A percentile compares a stretch with the other conserved stretches of the same genome.
Conservation (phyloP, 2,797 vertebrate genomes). For the Microctenopoma steveboyesi region DNA sequence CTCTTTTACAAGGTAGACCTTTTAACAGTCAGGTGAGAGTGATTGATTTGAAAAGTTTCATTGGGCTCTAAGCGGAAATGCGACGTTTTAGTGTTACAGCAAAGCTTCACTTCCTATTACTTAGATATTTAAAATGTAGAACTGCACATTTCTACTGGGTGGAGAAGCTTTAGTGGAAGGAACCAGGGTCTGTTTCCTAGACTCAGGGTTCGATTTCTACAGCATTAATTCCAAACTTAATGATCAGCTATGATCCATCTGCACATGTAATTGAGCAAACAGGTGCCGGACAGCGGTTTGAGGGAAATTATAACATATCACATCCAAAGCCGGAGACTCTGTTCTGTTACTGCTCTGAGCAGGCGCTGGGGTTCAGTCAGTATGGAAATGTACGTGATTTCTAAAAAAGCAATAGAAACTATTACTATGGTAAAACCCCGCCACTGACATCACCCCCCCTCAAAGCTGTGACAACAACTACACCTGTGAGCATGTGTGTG, state of each 20-base stretch:
- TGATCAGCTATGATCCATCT: not conserved
- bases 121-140: not conserved
- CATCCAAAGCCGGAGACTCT: conserved; percentile 4
- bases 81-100: not conserved
- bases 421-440: not conserved
- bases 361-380: not conserved
- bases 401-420: conserved; percentile 4
- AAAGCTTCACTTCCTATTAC: not conserved
- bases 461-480: conserved; percentile 7
- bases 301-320: conserved; percentile 7
- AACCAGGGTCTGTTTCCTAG: not conserved
- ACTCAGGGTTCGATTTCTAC: not conserved
- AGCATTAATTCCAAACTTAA: not conserved
- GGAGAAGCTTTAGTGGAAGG: not conserved
- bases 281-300: not conserved
- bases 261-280: not conserved
- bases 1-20: conserved; percentile 29
- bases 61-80: not conserved
- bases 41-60: conserved; percentile 16
- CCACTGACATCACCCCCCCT: conserved; percentile 25
- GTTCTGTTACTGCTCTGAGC: not conserved
- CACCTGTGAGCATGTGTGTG: conserved; percentile 9
- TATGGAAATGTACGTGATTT: conserved; percentile 18
- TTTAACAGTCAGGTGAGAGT: conserved; percentile 25
- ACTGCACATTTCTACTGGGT: not conserved